These are phyloP conservation scores for Campylorhamphus procurvoides DNA, from an alignment of 2,113 vertebrate species.

Conservation along the genomic window DNA sequence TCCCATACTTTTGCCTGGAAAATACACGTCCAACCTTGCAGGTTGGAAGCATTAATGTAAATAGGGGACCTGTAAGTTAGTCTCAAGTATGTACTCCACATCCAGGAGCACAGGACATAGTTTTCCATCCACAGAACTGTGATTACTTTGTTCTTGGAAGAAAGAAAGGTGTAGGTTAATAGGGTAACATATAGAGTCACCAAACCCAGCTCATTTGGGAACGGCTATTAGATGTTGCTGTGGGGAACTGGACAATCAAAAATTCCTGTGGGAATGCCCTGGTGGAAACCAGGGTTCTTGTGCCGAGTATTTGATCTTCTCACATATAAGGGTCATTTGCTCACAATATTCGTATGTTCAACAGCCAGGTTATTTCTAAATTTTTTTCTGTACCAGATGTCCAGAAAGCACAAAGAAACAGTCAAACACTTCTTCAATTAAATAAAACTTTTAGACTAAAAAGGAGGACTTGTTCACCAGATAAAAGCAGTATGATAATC, in stretches of 20 bases:
- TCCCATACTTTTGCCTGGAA: background rate
- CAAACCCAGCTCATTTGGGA: background rate
- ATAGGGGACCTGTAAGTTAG: fast-evolving
- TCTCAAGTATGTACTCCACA: background rate
- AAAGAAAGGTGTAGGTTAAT: background rate
- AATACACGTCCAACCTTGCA: background rate
- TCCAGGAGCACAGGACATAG: background rate
- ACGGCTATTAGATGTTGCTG: background rate
- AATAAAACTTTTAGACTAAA: background rate
- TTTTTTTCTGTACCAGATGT: background rate
- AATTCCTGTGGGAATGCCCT: background rate
- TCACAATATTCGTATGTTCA: constrained; percentile 1
- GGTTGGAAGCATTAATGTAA: fast-evolving
- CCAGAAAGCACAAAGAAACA: background rate
- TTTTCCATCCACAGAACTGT: background rate
- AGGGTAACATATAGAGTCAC: background rate
- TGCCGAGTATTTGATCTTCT: background rate
- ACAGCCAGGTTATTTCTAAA: background rate
- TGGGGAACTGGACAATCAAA: background rate
- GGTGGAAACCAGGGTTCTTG: background rate
- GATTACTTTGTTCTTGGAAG: background rate
- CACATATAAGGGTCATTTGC: background rate
- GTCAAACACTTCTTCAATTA: background rate
- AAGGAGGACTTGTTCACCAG: background rate
- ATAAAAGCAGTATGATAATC: background rate